Evolutionary conservation across 2,888 invertebrate genomes (phyloP), one percentile per base, ranked within the genome.

Genomic region (Drosophila mayaguana): DNA sequence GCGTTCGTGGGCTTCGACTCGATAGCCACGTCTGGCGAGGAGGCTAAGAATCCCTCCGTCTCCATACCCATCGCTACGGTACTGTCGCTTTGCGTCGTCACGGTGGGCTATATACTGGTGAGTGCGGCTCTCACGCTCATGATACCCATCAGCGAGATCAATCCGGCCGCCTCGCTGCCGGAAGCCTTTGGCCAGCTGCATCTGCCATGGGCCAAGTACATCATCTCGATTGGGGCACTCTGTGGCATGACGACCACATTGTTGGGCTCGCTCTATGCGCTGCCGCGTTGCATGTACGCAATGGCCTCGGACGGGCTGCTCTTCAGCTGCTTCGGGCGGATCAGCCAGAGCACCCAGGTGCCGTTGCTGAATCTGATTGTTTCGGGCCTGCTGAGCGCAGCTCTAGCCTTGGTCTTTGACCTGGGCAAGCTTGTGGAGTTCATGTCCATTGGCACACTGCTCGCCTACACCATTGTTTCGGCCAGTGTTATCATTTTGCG

Each of bases 1-100:
- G 97, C 97, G 0, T 98, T 97, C 89, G 96, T 98, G 8, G 97
- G 98, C 5, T 97, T 98, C 85, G 98, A 98, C 90, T 97, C 97
- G 81, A 97, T 98, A 75, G 97, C 98, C 0, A 97, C 97, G 0
- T 96, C 97, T 0, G 96, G 97, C 6, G 97, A 97, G 92, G 97
- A 97, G 93, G 97, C 97, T 0, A 96, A 95, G 83, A 96, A 96
- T 84, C 97, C 97, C 0, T 93, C 95, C 0, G 94, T 95, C 32
- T 97, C 97, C 20, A 97, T 98, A 83, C 97, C 97, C 0, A 94
- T 96, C 68, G 97, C 98, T 1, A 97, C 97, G 0, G 94, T 97
- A 20, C 91, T 96, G 20, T 97, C 97, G 0, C 96, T 98, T 95
- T 95, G 95, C 16, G 94, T 97, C 40, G 97, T 97, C 2, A 97